phyloP scores from a whole-genome alignment of 2,113 vertebrate genomes.

The Hiodon alosoides region DNA sequence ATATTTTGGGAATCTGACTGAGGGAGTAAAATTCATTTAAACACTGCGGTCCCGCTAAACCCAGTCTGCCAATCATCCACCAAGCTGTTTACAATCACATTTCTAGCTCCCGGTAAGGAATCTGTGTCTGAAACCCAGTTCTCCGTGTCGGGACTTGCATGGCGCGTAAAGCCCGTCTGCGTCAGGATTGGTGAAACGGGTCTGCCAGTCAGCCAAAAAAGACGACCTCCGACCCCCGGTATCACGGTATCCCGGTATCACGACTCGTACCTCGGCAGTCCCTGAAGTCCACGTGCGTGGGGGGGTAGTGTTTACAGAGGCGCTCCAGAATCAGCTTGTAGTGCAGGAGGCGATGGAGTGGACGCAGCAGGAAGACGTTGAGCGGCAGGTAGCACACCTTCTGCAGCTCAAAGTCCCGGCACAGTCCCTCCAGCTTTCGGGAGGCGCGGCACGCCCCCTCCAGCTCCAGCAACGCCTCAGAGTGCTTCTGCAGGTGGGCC shows the following conservation, averaged over 20 bases:
- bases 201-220: too few relatives aligned
- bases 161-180: too few relatives aligned
- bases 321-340: conserved; percentile 96
- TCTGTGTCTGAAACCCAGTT: too few relatives aligned
- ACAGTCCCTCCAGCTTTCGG: conserved; percentile 74
- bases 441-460: conserved; percentile 74
- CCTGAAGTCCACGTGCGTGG: conserved; percentile 84
- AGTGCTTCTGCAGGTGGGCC: conserved; percentile 78
- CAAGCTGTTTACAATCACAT: too few relatives aligned
- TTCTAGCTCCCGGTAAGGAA: too few relatives aligned
- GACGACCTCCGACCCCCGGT: background rate
- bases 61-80: too few relatives aligned
- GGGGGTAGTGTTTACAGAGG: conserved; percentile 87
- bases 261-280: conserved; percentile 79
- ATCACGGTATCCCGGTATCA: too few relatives aligned
- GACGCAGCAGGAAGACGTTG: conserved; percentile 89
- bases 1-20: too few relatives aligned
- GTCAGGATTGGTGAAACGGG: too few relatives aligned
- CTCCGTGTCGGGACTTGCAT: too few relatives aligned
- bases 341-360: conserved; percentile 90
- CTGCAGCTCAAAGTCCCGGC: conserved; percentile 92
- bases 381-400: conserved; percentile 96
- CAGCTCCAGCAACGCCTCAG: conserved; percentile 78
- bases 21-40: too few relatives aligned
- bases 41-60: too few relatives aligned